phyloP scores from a whole-genome alignment of 1,140 invertebrate species.

The Teleogryllus occipitalis region DNA sequence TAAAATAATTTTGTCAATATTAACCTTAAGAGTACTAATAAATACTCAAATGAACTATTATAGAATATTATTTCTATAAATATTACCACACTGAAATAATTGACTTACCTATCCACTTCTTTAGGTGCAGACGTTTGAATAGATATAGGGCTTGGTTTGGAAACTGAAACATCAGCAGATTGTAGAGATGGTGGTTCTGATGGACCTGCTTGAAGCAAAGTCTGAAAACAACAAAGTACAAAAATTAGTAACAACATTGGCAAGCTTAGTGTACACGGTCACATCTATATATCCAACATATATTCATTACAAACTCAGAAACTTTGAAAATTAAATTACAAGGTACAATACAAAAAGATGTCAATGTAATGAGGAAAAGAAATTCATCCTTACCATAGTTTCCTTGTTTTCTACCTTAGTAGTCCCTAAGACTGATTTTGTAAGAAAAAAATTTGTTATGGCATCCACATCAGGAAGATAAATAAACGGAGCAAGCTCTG shows the following conservation, averaged over 20 bases:
- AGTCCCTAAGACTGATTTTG: conserved; percentile 11
- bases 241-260: too few relatives aligned
- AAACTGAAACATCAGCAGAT: conserved; percentile 30
- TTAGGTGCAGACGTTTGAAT: conserved; percentile 32
- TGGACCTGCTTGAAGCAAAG: conserved; percentile 33
- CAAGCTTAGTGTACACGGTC: too few relatives aligned
- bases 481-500: conserved; percentile 48
- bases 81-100: background rate
- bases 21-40: too few relatives aligned
- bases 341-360: background rate
- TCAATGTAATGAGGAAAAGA: conserved; percentile 19
- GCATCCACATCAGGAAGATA: conserved; percentile 53
- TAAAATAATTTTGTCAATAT: too few relatives aligned
- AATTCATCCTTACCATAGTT: conserved; percentile 26
- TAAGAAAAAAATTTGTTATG: conserved; percentile 61
- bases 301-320: too few relatives aligned
- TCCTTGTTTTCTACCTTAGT: conserved; percentile 32
- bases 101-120: conserved; percentile 27
- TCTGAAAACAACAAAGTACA: too few relatives aligned
- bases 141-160: conserved; percentile 26
- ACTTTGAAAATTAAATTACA: background rate
- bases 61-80: background rate
- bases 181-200: conserved; percentile 34
- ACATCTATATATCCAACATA: too few relatives aligned
- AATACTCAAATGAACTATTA: too few relatives aligned